Conservation (phyloP, 2,113 vertebrate species). For the Erinaceus europaeus region DNA sequence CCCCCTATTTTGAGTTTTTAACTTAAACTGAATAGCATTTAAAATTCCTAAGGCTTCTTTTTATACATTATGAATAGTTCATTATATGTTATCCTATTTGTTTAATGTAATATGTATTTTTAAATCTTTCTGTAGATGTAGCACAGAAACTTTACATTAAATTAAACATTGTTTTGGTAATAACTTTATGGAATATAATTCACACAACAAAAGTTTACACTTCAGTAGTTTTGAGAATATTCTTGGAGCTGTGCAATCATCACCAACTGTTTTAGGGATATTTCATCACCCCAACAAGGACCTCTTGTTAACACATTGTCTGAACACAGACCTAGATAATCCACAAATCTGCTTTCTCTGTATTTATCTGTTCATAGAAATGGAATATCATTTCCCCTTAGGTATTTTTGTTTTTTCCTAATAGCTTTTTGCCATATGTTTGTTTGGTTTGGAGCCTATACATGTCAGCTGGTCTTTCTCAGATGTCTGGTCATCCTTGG, state of each 20-base stretch:
- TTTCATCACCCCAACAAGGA: not conserved
- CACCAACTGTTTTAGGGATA: not conserved
- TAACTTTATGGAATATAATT: not conserved
- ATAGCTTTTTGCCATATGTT: not conserved
- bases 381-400: no score
- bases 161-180: not conserved
- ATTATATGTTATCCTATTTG: constrained; percentile 1
- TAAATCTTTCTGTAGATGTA: not conserved
- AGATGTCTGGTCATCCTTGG: not conserved
- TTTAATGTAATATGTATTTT: not conserved
- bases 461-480: not conserved
- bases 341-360: not conserved
- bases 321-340: not conserved
- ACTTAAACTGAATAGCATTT: constrained; percentile 28
- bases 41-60: not conserved
- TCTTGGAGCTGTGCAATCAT: not conserved
- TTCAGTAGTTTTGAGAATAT: not conserved
- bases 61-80: not conserved
- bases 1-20: constrained; percentile 1
- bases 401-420: not conserved
- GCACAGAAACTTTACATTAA: not conserved
- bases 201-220: not conserved
- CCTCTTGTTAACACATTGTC: no score
- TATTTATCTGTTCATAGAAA: no score
- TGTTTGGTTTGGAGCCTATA: not conserved